Evolutionary conservation across 2,797 vertebrate species (phyloP), one percentile per base, ranked within the genome.

Genomic region (Rhodeus uyekii): DNA sequence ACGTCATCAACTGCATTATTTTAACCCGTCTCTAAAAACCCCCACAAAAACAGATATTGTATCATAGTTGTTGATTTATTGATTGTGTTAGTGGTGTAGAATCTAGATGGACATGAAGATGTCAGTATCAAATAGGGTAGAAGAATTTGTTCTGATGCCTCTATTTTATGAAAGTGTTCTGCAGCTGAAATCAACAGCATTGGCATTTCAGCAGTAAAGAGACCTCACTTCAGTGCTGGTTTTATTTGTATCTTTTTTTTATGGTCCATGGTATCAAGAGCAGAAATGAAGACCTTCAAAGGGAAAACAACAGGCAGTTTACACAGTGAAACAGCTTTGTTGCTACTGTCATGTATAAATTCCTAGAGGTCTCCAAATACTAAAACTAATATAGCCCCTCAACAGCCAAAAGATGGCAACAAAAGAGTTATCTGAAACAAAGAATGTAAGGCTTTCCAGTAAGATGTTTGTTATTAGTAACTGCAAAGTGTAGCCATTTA

Each of bases 311-410:
- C 48, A 64, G 46, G 32, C 32, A 63, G 18, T 46, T 80, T 73
- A 72, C 53, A 50, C 68, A 48, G 55, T 63, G 50, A 72, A 80
- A 63, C 68, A 73, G 27, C 39, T 61, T 39, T 72, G 38, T 71
- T 61, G 50, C 27, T 71, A 55, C 18, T 60, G 48, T 32, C 50
- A 44, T 79, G 53, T 71, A n/a, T 48, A 80, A 53, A 80, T 61
- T 72, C 39, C 61, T 2, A 61, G 27, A 34, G 78, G 65, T 80
- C 53, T 61, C 50, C 19, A 42, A 69, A 50, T 19, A 78, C 46
- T 39, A 78, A 68, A 72, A 10, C 7, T 60, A 71, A 72, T 80
- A 46, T 61, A 80, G 78, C 13, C 29, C 22, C 55, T 80, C 65
- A 68, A 71, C 65, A 58, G 27, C 3, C 27, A 50, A 80, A 60